Percentiles rank a stretch among this genome's conserved stretches.
Conservation (phyloP, 92 coral and sea anemone genomes). For the Plumapathes pennacea region DNA sequence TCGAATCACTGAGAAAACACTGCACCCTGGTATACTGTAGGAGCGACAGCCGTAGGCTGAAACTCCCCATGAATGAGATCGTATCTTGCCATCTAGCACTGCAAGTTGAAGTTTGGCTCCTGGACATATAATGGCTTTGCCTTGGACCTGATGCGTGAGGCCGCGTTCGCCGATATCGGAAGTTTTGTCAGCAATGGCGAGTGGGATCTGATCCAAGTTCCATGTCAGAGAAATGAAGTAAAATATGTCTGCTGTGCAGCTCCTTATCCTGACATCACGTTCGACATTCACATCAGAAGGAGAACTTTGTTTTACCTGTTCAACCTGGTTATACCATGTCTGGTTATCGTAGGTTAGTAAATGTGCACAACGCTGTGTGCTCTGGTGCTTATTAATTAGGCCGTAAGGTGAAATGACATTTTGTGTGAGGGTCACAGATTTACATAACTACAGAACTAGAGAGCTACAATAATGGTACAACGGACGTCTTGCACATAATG, state of each 20-base stretch:
- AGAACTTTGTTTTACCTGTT: conserved; percentile 76
- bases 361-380: no score
- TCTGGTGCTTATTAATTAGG: no score
- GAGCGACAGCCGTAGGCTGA: no score
- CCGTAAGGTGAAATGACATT: no score
- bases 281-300: conserved; percentile 71
- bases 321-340: conserved; percentile 95
- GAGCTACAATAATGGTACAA: no score
- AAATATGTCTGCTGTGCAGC: conserved; percentile 82
- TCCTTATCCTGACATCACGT: conserved; percentile 92
- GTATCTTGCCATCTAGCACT: conserved; percentile 38
- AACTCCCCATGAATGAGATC: no score
- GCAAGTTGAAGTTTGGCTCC: conserved; percentile 84
- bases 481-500: no score
- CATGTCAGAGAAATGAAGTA: conserved; percentile 61
- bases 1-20: no score
- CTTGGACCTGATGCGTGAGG: conserved; percentile 70
- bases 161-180: conserved; percentile 43
- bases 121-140: conserved; percentile 95
- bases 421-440: no score
- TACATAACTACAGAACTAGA: no score
- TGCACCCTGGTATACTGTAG: no score
- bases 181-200: conserved; percentile 88
- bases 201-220: conserved; percentile 84
- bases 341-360: conserved; percentile 82